Percentiles rank a stretch among this genome's conserved stretches.
Evolutionary conservation across 2,113 vertebrate species (phyloP).

Genomic region (Syngnathoides biaculeatus): DNA sequence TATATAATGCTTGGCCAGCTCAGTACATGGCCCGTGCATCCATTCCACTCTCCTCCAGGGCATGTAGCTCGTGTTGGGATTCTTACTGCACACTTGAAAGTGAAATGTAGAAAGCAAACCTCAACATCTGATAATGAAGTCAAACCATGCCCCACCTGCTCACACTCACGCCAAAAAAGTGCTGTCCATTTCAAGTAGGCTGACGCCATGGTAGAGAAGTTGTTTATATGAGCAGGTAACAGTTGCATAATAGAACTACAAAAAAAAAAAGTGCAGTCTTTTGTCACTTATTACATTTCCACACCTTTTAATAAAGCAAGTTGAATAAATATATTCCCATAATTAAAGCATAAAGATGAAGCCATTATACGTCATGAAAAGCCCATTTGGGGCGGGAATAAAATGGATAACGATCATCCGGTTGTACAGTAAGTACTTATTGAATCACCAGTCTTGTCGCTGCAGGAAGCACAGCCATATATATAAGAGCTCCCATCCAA

Average conservation of each 20-base stretch:
- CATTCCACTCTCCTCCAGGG: slow-evolving; percentile 56
- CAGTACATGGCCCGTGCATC: slow-evolving; percentile 52
- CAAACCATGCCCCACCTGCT: slow-evolving; percentile 42
- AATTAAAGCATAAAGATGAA: not conserved
- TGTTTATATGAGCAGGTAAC: slow-evolving; percentile 42
- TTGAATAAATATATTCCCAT: slow-evolving; percentile 4
- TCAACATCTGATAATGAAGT: slow-evolving; percentile 67
- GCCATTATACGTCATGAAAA: not conserved
- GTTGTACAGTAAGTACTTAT: slow-evolving; percentile 20
- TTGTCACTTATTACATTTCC: slow-evolving; percentile 30
- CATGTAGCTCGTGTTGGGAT: slow-evolving; percentile 54
- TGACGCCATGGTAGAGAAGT: slow-evolving; percentile 11
- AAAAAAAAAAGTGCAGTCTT: slow-evolving; percentile 23
- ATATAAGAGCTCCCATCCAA: slow-evolving; percentile 23
- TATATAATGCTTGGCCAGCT: slow-evolving; percentile 60
- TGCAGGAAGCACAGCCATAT: slow-evolving; percentile 25
- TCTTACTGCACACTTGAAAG: slow-evolving; percentile 59
- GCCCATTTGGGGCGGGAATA: not conserved
- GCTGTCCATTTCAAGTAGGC: slow-evolving; percentile 20
- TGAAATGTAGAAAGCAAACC: slow-evolving; percentile 55
- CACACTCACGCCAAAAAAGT: slow-evolving; percentile 23
- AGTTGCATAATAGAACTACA: slow-evolving; percentile 26
- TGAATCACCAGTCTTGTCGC: slow-evolving; percentile 38
- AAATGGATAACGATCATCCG: slow-evolving; percentile 23
- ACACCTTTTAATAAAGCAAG: slow-evolving; percentile 14